Base-by-base conservation (phyloP, 2,888 invertebrate species). In the Strigamia maritima region DNA sequence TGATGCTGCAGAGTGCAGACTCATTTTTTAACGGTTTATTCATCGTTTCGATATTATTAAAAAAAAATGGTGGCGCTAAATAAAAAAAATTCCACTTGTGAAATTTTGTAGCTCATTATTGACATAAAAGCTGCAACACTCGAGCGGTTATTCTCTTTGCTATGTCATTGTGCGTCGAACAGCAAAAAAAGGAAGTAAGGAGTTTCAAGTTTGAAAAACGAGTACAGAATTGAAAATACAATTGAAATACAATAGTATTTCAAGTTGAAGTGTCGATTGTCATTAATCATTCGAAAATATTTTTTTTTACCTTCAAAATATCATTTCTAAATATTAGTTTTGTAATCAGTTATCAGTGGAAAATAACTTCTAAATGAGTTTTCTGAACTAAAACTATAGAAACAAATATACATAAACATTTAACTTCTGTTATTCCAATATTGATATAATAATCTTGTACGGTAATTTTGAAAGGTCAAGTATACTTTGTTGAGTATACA, bases 181-280 rank as follows among this genome's bases (percentile, higher is more conserved):
- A 54, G 3, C 1, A 54, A 54, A 54, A 54, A 70, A 28, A n/a
- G 28, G 70, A 70, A 70, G 28, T 70, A 24, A 8, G 70, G 22
- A 28, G 70, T 70, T 70, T 19, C 54, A 54, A 19, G 4, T 70
- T 70, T 70, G 28, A 70, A 70, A 70, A 70, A 70, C 24, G 54
- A 54, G 19, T 19, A 70, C 16, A 26, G 28, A 70, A 70, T 70
- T 28, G 70, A 26, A 16, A 70, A n/a, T n/a, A n/a, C n/a, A n/a
- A n/a, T n/a, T n/a, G n/a, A 70, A 70, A 28, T 70, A 28, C 70
- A 70, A 70, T 70, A 28, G 16, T 28, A 35, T 14, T 70, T 70
- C 70, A 70, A 70, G 70, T 70, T 70, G 70, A 70, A 70, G 26
- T 70, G 70, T 16, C 70, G 24, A 70, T 70, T 70, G 70, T 14